phyloP scores from a whole-genome alignment of 2,888 invertebrate species.

The Parnassius mnemosyne region DNA sequence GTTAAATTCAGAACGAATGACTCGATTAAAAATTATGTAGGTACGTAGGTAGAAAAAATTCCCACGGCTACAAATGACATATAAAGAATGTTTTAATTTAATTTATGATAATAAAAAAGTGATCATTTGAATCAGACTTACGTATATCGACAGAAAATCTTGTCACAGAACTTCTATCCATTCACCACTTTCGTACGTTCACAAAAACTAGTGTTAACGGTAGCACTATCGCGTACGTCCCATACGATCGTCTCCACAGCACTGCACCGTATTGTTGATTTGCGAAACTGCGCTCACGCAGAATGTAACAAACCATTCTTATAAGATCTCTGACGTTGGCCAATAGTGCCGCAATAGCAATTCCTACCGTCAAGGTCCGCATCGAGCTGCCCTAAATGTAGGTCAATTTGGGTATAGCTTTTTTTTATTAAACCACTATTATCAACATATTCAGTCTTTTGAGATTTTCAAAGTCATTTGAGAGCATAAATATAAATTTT shows the following conservation, averaged over 20 bases:
- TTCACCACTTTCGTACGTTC: conserved; percentile 34
- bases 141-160: conserved; percentile 26
- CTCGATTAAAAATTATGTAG: no score
- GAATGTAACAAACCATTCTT: conserved; percentile 30
- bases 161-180: conserved; percentile 31
- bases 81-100: no score
- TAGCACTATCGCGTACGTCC: conserved; percentile 34
- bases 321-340: conserved; percentile 26
- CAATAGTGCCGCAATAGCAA: conserved; percentile 16
- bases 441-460: no score
- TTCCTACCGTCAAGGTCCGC: conserved; percentile 14
- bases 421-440: no score
- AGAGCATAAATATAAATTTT: no score
- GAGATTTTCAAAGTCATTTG: no score
- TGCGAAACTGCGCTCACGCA: conserved; percentile 45
- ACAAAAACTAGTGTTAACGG: conserved; percentile 26
- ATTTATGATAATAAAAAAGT: neutral
- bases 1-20: no score
- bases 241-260: conserved; percentile 36
- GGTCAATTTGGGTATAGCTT: neutral
- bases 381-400: neutral
- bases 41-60: no score
- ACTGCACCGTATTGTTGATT: conserved; percentile 35
- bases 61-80: no score
- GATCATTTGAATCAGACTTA: neutral